These are phyloP conservation scores for Pristionchus pacificus DNA, from an alignment of 1,140 invertebrate species.

Conservation along the genomic window DNA sequence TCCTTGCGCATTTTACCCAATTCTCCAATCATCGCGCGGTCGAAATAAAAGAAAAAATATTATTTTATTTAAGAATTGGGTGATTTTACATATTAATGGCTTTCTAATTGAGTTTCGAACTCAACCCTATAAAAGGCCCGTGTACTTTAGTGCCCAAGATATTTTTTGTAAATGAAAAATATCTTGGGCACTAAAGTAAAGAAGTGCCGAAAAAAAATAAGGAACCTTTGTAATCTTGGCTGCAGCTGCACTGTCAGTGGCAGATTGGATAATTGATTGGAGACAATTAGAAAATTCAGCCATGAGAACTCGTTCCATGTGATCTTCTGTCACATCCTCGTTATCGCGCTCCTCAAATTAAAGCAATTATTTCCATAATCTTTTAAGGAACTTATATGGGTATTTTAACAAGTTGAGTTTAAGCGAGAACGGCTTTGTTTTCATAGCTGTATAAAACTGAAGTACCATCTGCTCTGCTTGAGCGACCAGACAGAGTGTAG, in stretches of 20 bases:
- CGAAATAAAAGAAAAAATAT: no score
- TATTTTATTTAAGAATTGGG: no score
- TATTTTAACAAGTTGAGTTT: not conserved
- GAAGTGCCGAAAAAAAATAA: not conserved
- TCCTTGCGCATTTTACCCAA: no score
- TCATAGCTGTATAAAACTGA: constrained; percentile 6
- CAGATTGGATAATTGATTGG: constrained; percentile 72
- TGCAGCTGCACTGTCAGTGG: constrained; percentile 7
- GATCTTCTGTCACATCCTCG: constrained; percentile 63
- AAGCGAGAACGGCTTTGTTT: constrained; percentile 5
- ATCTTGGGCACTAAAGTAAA: no score
- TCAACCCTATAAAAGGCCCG: no score
- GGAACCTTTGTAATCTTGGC: not conserved
- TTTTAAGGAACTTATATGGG: not conserved
- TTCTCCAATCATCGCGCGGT: no score
- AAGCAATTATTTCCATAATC: not conserved
- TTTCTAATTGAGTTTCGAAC: no score
- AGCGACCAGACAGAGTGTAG: constrained; percentile 86
- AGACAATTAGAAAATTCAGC: constrained; percentile 91
- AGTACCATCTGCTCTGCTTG: constrained; percentile 78
- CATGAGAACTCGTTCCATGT: constrained; percentile 79
- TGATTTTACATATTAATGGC: no score
- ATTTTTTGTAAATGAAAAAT: not conserved
- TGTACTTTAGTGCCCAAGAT: not conserved
- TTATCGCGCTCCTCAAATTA: constrained; percentile 6